Conservation (phyloP, 2,797 vertebrate species). For the Channa striata region DNA sequence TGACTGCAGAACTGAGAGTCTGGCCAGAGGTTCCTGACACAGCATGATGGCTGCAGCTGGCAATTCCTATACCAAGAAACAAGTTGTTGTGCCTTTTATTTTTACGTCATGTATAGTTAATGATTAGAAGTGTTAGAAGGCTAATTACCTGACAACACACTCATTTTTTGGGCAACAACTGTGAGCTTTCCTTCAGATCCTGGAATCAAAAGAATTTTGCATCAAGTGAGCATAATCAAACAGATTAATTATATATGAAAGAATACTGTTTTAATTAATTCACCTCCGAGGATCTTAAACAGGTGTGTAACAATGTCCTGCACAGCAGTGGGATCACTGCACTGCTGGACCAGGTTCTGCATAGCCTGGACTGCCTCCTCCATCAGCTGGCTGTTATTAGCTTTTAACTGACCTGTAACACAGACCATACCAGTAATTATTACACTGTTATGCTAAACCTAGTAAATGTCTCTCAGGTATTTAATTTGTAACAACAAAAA, state of each 20-base stretch:
- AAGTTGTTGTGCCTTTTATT: neutral
- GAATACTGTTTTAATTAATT: constrained; percentile 25
- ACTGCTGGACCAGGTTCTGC: constrained; percentile 93
- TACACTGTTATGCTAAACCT: neutral
- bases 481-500: neutral
- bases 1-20: constrained; percentile 86
- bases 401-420: constrained; percentile 92
- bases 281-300: constrained; percentile 94
- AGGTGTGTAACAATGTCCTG: constrained; percentile 91
- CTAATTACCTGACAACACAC: constrained; percentile 92
- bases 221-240: constrained; percentile 4
- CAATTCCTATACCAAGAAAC: constrained; percentile 85
- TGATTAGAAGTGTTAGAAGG: neutral
- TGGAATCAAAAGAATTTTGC: constrained; percentile 66
- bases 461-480: neutral
- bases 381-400: constrained; percentile 93
- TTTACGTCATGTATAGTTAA: neutral
- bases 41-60: constrained; percentile 92
- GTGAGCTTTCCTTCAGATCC: constrained; percentile 98
- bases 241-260: neutral
- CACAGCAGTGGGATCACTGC: constrained; percentile 90
- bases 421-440: neutral
- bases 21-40: constrained; percentile 94
- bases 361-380: constrained; percentile 93
- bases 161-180: constrained; percentile 95